Conservation (phyloP, 2,113 vertebrate species). For the Cariama cristata region DNA sequence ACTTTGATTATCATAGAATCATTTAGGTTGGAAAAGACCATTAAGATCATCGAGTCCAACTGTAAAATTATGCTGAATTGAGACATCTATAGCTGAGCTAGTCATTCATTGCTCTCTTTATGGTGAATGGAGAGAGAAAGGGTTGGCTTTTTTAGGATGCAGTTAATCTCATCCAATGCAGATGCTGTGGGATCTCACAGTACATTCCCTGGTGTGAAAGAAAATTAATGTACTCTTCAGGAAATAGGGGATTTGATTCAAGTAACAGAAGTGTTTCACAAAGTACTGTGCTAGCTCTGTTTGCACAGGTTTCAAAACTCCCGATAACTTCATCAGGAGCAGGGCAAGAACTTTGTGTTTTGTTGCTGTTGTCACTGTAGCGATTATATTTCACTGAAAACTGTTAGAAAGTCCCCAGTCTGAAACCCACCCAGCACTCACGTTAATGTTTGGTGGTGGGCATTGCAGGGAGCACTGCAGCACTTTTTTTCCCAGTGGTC, state of each 20-base stretch:
- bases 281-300: neutral
- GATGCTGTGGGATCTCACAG: neutral
- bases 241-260: neutral
- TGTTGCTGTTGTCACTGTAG: neutral
- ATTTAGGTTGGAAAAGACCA: neutral
- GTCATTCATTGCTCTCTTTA: neutral
- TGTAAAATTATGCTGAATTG: neutral
- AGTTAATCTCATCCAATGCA: neutral
- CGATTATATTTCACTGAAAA: neutral
- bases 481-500: neutral
- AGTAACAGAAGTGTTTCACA: neutral
- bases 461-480: neutral
- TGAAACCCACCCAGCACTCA: neutral
- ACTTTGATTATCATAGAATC: neutral
- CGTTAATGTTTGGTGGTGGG: neutral
- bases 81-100: neutral
- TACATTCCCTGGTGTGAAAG: neutral
- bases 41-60: neutral
- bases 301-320: neutral
- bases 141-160: neutral
- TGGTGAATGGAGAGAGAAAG: neutral
- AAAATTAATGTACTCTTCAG: neutral
- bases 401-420: neutral
- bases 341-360: neutral
- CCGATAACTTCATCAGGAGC: neutral